Conservation (phyloP, 2,888 invertebrate species). For the Nowickia ferox region DNA sequence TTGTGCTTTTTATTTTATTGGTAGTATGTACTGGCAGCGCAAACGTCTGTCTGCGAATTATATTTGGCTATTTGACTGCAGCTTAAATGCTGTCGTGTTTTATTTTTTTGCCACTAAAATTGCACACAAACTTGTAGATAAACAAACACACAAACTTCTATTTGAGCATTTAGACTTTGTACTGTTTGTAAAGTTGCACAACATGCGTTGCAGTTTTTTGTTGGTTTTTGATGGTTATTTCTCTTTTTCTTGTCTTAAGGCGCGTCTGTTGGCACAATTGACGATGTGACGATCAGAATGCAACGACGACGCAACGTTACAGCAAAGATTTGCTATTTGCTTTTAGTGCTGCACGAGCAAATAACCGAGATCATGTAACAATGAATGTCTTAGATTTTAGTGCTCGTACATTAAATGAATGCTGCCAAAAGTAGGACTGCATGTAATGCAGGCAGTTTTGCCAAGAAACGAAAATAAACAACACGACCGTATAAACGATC, state of each 20-base stretch:
- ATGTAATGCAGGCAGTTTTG: slow-evolving; percentile 2
- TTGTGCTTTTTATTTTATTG: slow-evolving; percentile 46
- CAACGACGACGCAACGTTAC: slow-evolving; percentile 17
- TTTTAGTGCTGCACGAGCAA: slow-evolving; percentile 42
- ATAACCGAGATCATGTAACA: slow-evolving; percentile 30
- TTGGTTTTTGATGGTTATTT: background rate
- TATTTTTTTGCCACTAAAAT: slow-evolving; percentile 45
- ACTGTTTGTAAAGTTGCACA: slow-evolving; percentile 62
- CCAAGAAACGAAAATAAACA: background rate
- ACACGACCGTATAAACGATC: slow-evolving; percentile 5
- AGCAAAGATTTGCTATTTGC: slow-evolving; percentile 38
- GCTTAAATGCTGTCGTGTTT: slow-evolving; percentile 58
- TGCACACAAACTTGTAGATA: slow-evolving; percentile 6
- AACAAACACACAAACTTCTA: background rate
- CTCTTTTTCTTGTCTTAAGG: slow-evolving; percentile 34
- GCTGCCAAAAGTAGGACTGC: slow-evolving; percentile 1
- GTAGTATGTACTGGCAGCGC: background rate
- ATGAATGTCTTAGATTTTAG: background rate
- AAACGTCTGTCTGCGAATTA: slow-evolving; percentile 41
- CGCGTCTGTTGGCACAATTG: slow-evolving; percentile 22
- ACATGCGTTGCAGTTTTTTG: slow-evolving; percentile 57
- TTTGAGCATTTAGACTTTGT: slow-evolving; percentile 49
- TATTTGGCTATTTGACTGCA: slow-evolving; percentile 58
- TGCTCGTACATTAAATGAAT: background rate
- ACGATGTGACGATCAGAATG: slow-evolving; percentile 51